Base-by-base conservation (phyloP, 2,797 vertebrate species). In the Spea hammondii region DNA sequence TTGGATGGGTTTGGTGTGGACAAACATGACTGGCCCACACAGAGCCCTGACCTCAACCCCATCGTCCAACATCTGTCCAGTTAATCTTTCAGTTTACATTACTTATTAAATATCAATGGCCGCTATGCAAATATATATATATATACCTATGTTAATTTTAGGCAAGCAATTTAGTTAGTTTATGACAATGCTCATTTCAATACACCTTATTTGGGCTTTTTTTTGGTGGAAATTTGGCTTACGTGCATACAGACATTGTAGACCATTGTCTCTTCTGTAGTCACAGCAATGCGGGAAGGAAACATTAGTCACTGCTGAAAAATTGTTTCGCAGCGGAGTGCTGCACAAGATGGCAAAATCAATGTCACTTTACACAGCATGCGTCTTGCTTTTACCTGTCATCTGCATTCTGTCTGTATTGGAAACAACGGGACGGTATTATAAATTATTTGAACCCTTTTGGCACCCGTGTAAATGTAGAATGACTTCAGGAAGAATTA, bases 401-500 rank as follows among this genome's bases (percentile, higher is more conserved):
- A 47, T 13, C 69, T 76, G 51, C 7, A 45, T 67, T 59, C 4
- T 51, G 8, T 8, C 73, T n/a, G 32, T 32, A 8, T 6, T 12
- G 8, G 6, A 76, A 47, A 62, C n/a, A 45, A 76, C 50, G 49
- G 45, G 45, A 4, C 62, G 4, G 13, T 70, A 57, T 54, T 46
- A 44, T 11, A 60, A 65, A 68, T 67, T 64, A 14, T 12, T 4
- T 70, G 32, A 44, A 12, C 8, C 17, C 50, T 72, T 64, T 64
- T 76, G 14, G 14, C 50, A 65, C 44, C n/a, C 59, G 47, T 17
- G n/a, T 62, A 60, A 57, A 73, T 47, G 44, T 13, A 57, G 76
- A 69, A 65, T 12, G 55, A 70, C 49, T 47, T 4, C 48, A 48
- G 51, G 79, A 80, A 62, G 68, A 80, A 72, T 76, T 32, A 60